These are phyloP conservation scores for Carabus problematicus DNA, from an alignment of 2,888 invertebrate species.

Conservation along the genomic window DNA sequence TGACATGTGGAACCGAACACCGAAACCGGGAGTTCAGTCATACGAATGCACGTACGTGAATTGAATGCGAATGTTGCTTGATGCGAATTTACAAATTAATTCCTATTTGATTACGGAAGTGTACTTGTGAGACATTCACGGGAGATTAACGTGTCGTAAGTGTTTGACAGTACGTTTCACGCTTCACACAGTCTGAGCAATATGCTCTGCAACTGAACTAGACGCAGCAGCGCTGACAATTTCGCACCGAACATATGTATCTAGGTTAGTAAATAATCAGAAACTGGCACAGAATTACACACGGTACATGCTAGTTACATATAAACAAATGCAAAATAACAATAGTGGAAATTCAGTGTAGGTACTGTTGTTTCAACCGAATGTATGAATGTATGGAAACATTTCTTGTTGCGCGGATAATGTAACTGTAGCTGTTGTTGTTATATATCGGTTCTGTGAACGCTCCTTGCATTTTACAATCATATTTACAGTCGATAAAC, in stretches of 20 bases:
- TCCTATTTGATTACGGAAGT: conserved; percentile 5
- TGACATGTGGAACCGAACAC: background rate
- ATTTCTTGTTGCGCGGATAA: background rate
- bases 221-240: too few species aligned
- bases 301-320: background rate
- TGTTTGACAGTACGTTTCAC: too few species aligned
- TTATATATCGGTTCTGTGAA: background rate
- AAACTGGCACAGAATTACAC: too few species aligned
- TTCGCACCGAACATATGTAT: too few species aligned
- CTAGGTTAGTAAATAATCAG: too few species aligned
- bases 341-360: too few species aligned
- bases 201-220: too few species aligned
- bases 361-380: too few species aligned
- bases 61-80: conserved; percentile 13
- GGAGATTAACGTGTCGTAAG: background rate
- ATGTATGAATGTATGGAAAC: too few species aligned
- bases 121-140: conserved; percentile 3
- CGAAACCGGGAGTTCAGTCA: background rate
- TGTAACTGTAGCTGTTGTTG: background rate
- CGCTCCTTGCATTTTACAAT: background rate
- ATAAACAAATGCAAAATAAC: background rate
- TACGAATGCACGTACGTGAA: background rate
- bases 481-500: background rate
- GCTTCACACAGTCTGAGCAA: too few species aligned
- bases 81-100: conserved; percentile 18